These are phyloP conservation scores for Acomys russatus DNA, from an alignment of 2,797 vertebrate species.

Conservation along the genomic window DNA sequence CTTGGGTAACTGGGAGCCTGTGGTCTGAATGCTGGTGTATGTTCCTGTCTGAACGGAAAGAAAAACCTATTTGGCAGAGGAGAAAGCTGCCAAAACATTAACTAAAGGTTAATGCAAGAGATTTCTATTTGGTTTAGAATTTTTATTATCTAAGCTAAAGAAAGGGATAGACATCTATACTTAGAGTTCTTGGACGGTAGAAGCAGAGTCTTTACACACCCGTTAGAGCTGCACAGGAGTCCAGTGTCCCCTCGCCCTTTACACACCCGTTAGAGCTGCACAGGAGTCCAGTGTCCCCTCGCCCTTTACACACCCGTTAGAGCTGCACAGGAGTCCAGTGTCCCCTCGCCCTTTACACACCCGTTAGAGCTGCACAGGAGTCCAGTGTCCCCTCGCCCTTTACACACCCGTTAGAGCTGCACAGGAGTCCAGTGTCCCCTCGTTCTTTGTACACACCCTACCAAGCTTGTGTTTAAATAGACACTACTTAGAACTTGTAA, in stretches of 20 bases:
- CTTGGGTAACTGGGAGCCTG: constrained; percentile 14
- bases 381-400: no score
- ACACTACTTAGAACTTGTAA: not conserved
- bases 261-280: no score
- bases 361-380: no score
- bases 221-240: no score
- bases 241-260: no score
- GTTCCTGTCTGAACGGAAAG: not conserved
- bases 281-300: no score
- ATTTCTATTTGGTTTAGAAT: not conserved
- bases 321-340: no score
- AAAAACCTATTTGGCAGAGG: not conserved
- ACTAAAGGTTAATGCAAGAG: not conserved
- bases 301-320: no score
- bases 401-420: no score
- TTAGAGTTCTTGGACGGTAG: not conserved
- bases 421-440: not conserved
- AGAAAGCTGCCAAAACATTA: not conserved
- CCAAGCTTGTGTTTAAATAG: constrained; percentile 6
- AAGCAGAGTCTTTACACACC: not conserved
- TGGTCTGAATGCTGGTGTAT: not conserved
- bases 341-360: no score
- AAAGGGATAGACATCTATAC: not conserved
- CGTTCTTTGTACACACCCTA: not conserved
- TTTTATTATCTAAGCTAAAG: constrained; percentile 19